Evolutionary conservation across 1,140 invertebrate species (phyloP).

Genomic region (Drosophila nigromelanica): DNA sequence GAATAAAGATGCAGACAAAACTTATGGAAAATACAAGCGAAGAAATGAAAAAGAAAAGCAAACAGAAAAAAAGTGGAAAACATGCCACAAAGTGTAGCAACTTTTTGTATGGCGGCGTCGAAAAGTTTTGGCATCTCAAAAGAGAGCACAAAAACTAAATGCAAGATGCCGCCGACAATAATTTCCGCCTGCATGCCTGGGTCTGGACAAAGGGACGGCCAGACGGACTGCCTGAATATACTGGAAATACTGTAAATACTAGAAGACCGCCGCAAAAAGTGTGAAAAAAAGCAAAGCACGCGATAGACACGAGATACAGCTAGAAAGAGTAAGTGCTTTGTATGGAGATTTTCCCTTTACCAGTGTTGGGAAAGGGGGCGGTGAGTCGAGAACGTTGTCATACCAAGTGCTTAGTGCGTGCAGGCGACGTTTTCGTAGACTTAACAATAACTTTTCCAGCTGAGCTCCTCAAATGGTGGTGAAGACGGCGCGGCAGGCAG

Average conservation of each 20-base stretch:
- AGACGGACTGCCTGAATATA: slow-evolving; percentile 2
- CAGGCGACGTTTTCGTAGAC: slow-evolving; percentile 34
- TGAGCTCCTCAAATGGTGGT: slow-evolving; percentile 47
- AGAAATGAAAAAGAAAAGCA: not conserved
- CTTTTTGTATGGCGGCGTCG: slow-evolving; percentile 23
- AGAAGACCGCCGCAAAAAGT: slow-evolving; percentile 29
- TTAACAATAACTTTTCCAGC: slow-evolving; percentile 70
- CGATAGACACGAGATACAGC: slow-evolving; percentile 15
- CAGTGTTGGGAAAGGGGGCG: not conserved
- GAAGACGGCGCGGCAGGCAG: slow-evolving; percentile 2
- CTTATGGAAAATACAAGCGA: slow-evolving; percentile 16
- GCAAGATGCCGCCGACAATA: slow-evolving; percentile 64
- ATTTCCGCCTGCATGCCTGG: slow-evolving; percentile 66
- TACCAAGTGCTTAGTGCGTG: slow-evolving; percentile 72
- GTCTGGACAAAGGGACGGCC: slow-evolving; percentile 13
- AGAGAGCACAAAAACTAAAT: slow-evolving; percentile 31
- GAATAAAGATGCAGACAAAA: slow-evolving; percentile 14
- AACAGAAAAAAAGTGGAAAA: slow-evolving; percentile 35
- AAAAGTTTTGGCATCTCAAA: slow-evolving; percentile 43
- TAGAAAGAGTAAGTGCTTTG: slow-evolving; percentile 4
- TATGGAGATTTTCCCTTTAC: slow-evolving; percentile 14
- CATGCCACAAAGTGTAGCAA: slow-evolving; percentile 40
- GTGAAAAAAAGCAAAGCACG: slow-evolving; percentile 32
- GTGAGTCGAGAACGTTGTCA: slow-evolving; percentile 19
- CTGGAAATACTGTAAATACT: slow-evolving; percentile 29